Evolutionary conservation across 2,113 vertebrate genomes (phyloP).

Genomic region (Percina caprodes): DNA sequence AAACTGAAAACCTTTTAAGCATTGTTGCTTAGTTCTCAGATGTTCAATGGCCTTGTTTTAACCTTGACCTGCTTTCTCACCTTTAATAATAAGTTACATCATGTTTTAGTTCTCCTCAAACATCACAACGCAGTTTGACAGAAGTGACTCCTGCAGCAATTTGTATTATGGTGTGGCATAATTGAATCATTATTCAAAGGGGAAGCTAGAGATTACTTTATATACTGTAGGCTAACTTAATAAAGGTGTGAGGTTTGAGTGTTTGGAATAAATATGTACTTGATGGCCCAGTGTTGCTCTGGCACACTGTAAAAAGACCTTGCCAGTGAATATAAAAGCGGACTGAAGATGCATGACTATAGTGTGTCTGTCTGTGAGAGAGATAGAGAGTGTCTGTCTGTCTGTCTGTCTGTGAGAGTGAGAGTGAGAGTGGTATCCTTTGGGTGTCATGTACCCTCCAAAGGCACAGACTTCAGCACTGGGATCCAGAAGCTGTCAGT

Average conservation of each 20-base stretch:
- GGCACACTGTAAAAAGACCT: constrained; percentile 9
- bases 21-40: not conserved
- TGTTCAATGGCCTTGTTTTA: constrained; percentile 9
- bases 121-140: not conserved
- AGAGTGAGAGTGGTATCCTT: no score
- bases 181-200: constrained; percentile 34
- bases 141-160: constrained; percentile 20
- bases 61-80: not conserved
- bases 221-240: not conserved
- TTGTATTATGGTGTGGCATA: constrained; percentile 27
- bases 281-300: constrained; percentile 15
- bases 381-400: constrained; percentile 19
- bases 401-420: constrained; percentile 27
- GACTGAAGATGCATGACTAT: constrained; percentile 51
- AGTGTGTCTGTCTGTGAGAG: constrained; percentile 26
- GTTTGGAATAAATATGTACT: constrained; percentile 5
- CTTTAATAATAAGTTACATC: constrained; percentile 14
- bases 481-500: constrained; percentile 31
- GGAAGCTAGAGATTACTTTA: no score
- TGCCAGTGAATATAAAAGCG: constrained; percentile 43
- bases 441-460: constrained; percentile 23
- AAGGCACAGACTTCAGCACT: constrained; percentile 26
- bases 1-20: not conserved
- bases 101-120: constrained; percentile 32
- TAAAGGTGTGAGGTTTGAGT: constrained; percentile 17